These are phyloP conservation scores for Caenorhabditis becei DNA, from an alignment of 2,888 invertebrate species.

Conservation along the genomic window DNA sequence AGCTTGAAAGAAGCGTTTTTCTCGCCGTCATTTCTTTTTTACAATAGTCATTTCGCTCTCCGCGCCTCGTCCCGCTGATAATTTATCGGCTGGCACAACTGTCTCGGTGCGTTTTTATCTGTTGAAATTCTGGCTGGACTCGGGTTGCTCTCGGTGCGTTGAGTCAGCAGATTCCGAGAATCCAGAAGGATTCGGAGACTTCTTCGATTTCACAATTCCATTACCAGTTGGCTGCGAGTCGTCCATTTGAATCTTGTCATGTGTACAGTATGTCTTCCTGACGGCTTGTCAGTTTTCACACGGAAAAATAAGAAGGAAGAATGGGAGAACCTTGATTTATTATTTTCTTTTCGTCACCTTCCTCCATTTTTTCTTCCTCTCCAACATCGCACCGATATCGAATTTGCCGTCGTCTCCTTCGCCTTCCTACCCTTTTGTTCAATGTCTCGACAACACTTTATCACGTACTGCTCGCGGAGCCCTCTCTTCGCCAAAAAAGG, in stretches of 20 bases:
- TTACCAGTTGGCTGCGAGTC: too few relatives aligned
- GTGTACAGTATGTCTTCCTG: background rate
- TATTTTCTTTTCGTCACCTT: background rate
- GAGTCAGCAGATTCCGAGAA: too few relatives aligned
- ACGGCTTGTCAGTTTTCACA: background rate
- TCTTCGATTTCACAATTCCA: too few relatives aligned
- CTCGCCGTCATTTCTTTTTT: conserved; percentile 1
- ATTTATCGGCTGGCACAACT: conserved; percentile 14
- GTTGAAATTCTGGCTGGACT: background rate
- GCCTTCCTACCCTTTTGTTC: background rate
- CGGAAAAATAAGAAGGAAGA: too few relatives aligned
- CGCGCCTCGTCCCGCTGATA: conserved; percentile 1
- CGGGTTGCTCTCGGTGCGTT: conserved; percentile 2
- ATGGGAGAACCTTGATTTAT: background rate
- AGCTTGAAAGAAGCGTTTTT: conserved; percentile 23
- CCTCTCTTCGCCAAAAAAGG: conserved; percentile 13
- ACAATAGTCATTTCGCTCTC: background rate
- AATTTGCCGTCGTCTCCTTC: background rate
- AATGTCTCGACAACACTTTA: background rate
- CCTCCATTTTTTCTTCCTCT: conserved; percentile 13
- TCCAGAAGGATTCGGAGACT: too few relatives aligned
- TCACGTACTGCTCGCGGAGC: conserved; percentile 11
- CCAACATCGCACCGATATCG: conserved; percentile 1
- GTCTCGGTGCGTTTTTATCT: background rate
- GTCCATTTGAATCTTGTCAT: background rate